Conservation (phyloP, 2,888 invertebrate genomes). For the Mycogona germanica region DNA sequence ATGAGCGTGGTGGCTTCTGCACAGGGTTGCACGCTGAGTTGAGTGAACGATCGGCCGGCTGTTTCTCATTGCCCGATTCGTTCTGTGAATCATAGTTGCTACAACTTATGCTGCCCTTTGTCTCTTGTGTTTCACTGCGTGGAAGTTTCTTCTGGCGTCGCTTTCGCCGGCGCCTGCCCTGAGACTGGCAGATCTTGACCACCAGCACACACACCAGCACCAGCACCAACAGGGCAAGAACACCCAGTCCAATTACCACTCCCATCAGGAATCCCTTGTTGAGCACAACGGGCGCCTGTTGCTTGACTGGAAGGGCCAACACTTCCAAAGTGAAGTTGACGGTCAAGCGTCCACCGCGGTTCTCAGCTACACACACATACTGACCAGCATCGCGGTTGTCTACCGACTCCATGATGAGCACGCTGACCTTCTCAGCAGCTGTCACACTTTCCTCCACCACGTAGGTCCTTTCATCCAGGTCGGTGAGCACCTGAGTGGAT, state of each 20-base stretch:
- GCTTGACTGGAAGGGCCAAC: background rate
- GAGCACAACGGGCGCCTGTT: background rate
- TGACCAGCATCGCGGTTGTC: slow-evolving; percentile 72
- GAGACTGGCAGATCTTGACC: slow-evolving; percentile 4
- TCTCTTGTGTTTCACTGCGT: slow-evolving; percentile 17
- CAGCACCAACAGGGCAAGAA: slow-evolving; percentile 12
- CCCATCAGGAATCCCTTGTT: slow-evolving; percentile 12
- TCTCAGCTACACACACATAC: slow-evolving; percentile 81
- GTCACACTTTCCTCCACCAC: slow-evolving; percentile 15
- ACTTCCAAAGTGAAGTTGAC: slow-evolving; percentile 64
- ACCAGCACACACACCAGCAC: slow-evolving; percentile 16
- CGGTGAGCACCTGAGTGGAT: slow-evolving; percentile 10
- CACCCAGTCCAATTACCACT: slow-evolving; percentile 15
- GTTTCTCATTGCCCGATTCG: slow-evolving; percentile 6
- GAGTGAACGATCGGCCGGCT: background rate
- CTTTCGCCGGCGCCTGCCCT: background rate
- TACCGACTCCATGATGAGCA: slow-evolving; percentile 63
- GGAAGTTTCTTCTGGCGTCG: slow-evolving; percentile 9
- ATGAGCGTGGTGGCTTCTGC: slow-evolving; percentile 18
- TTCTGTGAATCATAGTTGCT: slow-evolving; percentile 16
- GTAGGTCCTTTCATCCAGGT: slow-evolving; percentile 6
- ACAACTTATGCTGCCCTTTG: slow-evolving; percentile 18
- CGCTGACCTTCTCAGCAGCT: slow-evolving; percentile 49
- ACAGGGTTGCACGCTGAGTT: slow-evolving; percentile 13
- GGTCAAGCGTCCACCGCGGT: slow-evolving; percentile 74